phyloP scores from a whole-genome alignment of 2,797 vertebrate species.

The Anableps anableps region DNA sequence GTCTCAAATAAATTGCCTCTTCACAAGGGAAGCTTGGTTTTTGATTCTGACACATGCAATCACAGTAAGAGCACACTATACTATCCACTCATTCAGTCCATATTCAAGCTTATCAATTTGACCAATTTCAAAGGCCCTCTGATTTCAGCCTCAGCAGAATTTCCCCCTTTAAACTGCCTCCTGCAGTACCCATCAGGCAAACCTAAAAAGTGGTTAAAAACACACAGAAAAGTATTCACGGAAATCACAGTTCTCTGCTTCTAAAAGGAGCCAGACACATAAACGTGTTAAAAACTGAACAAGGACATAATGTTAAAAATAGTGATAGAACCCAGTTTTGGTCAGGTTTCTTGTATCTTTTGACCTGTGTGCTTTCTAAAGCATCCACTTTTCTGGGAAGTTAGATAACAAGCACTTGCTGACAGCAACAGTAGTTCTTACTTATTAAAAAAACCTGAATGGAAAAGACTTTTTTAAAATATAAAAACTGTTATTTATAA shows the following conservation, averaged over 20 bases:
- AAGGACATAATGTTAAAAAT: constrained; percentile 39
- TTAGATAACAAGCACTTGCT: not conserved
- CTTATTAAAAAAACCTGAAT: not conserved
- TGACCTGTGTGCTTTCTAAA: not conserved
- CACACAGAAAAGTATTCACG: constrained; percentile 22
- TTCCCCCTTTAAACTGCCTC: constrained; percentile 43
- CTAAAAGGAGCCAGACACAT: constrained; percentile 33
- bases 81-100: constrained; percentile 55
- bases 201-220: constrained; percentile 37
- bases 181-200: constrained; percentile 43
- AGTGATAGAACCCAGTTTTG: constrained; percentile 25
- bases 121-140: constrained; percentile 66
- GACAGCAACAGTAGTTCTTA: not conserved
- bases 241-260: constrained; percentile 18
- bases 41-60: constrained; percentile 69
- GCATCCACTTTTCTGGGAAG: not conserved
- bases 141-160: constrained; percentile 58
- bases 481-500: not conserved
- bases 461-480: not conserved
- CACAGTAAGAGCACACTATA: constrained; percentile 52
- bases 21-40: constrained; percentile 46
- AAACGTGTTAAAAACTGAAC: constrained; percentile 45
- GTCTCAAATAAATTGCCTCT: constrained; percentile 60
- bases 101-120: constrained; percentile 63
- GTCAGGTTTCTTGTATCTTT: not conserved